These are phyloP conservation scores for Scolanthus callimorphus DNA, from an alignment of 92 coral and sea anemone species.

Conservation along the genomic window DNA sequence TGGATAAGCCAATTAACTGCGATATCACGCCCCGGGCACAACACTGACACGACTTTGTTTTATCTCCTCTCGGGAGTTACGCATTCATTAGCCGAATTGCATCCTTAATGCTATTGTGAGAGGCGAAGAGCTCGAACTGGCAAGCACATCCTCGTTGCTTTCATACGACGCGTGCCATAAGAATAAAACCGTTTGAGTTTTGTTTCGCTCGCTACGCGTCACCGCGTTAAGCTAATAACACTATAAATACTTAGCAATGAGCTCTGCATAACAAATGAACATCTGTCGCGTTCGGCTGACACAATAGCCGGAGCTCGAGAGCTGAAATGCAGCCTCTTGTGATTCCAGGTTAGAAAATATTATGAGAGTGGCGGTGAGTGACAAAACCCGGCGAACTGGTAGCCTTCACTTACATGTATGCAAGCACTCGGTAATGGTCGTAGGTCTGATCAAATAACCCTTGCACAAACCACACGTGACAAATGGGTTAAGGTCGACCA, in stretches of 20 bases:
- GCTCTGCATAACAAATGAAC: slow-evolving; percentile 48
- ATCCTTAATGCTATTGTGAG: too few species aligned
- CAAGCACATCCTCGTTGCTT: too few species aligned
- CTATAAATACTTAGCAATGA: slow-evolving; percentile 69
- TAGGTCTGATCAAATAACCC: slow-evolving; percentile 96
- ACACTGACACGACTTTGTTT: not conserved
- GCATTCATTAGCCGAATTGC: too few species aligned
- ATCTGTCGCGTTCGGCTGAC: slow-evolving; percentile 29
- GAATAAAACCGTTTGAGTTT: slow-evolving; percentile 25
- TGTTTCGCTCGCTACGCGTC: slow-evolving; percentile 55
- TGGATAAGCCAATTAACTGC: not conserved
- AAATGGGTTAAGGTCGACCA: slow-evolving; percentile 77
- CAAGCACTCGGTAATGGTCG: slow-evolving; percentile 95
- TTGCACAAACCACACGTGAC: slow-evolving; percentile 90
- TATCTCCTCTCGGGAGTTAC: too few species aligned
- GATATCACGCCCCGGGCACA: not conserved
- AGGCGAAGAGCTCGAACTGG: too few species aligned
- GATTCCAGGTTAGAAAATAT: too few species aligned
- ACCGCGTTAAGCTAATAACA: slow-evolving; percentile 66
- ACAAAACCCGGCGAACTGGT: too few species aligned
- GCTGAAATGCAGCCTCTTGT: too few species aligned
- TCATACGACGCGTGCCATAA: slow-evolving; percentile 54
- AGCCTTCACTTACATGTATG: slow-evolving; percentile 99
- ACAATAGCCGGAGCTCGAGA: slow-evolving; percentile 4
- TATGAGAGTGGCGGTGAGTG: too few species aligned